These are phyloP conservation scores for Hylia prasina DNA, from an alignment of 2,113 vertebrate species.

Conservation along the genomic window DNA sequence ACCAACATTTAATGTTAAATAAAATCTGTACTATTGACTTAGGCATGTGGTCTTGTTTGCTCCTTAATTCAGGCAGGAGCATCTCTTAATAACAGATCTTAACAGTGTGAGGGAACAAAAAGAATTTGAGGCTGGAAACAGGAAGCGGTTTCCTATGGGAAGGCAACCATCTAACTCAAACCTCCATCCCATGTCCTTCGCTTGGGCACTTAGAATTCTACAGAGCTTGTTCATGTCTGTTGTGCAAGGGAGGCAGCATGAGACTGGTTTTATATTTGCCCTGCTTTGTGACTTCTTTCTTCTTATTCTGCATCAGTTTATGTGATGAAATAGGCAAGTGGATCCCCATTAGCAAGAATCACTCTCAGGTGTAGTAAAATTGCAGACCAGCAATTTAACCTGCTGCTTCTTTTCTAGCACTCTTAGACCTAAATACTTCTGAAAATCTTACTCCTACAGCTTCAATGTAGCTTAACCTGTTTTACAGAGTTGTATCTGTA, in stretches of 20 bases:
- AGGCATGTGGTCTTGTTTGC: not conserved
- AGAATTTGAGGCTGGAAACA: not conserved
- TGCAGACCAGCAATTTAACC: not conserved
- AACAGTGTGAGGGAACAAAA: not conserved
- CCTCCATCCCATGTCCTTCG: rapidly evolving
- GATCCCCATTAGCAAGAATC: not conserved
- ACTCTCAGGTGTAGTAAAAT: not conserved
- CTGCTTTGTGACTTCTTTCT: not conserved
- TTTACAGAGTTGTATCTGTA: not conserved
- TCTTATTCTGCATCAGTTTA: not conserved
- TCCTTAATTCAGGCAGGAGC: not conserved
- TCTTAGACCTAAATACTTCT: not conserved
- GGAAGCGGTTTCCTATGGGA: not conserved
- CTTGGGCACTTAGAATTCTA: rapidly evolving
- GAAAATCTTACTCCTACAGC: not conserved
- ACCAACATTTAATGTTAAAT: not conserved
- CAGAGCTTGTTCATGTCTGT: not conserved
- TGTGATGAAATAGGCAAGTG: not conserved
- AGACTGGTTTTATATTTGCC: not conserved
- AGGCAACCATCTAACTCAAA: not conserved
- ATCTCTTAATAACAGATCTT: not conserved
- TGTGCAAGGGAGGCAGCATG: not conserved
- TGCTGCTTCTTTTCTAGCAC: not conserved
- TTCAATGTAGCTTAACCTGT: not conserved
- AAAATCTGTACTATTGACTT: not conserved